phyloP scores from a whole-genome alignment of 1,140 invertebrate species.

The Drosophila orosa region DNA sequence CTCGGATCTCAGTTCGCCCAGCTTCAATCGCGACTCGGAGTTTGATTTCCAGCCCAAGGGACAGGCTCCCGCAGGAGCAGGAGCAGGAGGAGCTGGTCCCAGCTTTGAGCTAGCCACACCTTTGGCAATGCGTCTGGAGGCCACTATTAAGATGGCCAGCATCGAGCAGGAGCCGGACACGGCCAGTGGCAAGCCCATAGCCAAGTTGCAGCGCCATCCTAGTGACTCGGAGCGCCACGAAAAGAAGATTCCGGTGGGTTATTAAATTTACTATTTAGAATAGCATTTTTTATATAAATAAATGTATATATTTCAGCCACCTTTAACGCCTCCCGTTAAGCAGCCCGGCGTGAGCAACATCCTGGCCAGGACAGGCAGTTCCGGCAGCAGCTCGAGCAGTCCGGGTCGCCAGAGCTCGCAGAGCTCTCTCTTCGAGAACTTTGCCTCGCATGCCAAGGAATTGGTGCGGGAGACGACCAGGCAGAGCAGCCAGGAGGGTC shows the following conservation, averaged over 20 bases:
- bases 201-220: slow-evolving; percentile 56
- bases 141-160: slow-evolving; percentile 77
- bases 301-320: too few species aligned
- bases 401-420: slow-evolving; percentile 89
- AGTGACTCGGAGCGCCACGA: slow-evolving; percentile 68
- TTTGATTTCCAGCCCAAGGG: slow-evolving; percentile 86
- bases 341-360: slow-evolving; percentile 88
- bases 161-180: slow-evolving; percentile 67
- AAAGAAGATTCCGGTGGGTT: slow-evolving; percentile 77
- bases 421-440: slow-evolving; percentile 92
- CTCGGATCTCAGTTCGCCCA: slow-evolving; percentile 89
- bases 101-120: slow-evolving; percentile 76
- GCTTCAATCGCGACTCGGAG: slow-evolving; percentile 88
- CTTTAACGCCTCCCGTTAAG: slow-evolving; percentile 85
- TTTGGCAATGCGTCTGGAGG: slow-evolving; percentile 71
- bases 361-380: slow-evolving; percentile 88
- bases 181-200: slow-evolving; percentile 21
- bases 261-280: too few species aligned
- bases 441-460: slow-evolving; percentile 94
- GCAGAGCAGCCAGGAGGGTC: slow-evolving; percentile 94
- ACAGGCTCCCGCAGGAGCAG: background rate
- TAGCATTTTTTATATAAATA: too few species aligned
- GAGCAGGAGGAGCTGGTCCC: background rate
- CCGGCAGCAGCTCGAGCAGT: slow-evolving; percentile 85
- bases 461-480: slow-evolving; percentile 92